Percentiles rank a stretch among this genome's conserved stretches.
These are phyloP conservation scores for Gorsachius magnificus DNA, from an alignment of 2,797 vertebrate species.

Conservation along the genomic window DNA sequence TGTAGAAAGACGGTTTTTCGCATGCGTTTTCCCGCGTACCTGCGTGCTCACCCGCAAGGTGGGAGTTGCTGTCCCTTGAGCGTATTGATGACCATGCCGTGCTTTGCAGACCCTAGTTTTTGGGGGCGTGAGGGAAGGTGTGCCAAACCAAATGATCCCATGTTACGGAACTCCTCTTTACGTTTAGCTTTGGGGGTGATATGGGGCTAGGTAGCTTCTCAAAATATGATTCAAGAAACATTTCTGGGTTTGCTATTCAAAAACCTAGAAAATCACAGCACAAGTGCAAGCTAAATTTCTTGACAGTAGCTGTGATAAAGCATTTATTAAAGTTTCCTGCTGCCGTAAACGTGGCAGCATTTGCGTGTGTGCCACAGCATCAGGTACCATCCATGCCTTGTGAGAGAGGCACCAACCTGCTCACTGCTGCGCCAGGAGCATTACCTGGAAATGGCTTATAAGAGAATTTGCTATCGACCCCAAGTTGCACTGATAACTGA, in stretches of 20 bases:
- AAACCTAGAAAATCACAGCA: neutral
- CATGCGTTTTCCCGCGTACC: neutral
- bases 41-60: neutral
- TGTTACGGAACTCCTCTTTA: neutral
- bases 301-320: neutral
- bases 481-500: rapidly evolving
- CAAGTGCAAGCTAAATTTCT: neutral
- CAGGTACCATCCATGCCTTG: rapidly evolving
- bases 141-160: no score
- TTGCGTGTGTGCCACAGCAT: neutral
- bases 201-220: rapidly evolving
- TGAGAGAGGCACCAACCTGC: neutral
- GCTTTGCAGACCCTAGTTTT: neutral
- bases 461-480: neutral
- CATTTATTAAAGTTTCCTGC: neutral
- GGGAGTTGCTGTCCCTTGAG: neutral
- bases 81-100: rapidly evolving
- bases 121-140: rapidly evolving
- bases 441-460: neutral
- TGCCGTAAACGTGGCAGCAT: rapidly evolving
- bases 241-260: neutral
- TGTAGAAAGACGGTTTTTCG: neutral
- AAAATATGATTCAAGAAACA: neutral
- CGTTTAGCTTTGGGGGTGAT: neutral
- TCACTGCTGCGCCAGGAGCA: rapidly evolving